Evolutionary conservation across 2,113 vertebrate genomes (phyloP).

Genomic region (Trichechus manatus): DNA sequence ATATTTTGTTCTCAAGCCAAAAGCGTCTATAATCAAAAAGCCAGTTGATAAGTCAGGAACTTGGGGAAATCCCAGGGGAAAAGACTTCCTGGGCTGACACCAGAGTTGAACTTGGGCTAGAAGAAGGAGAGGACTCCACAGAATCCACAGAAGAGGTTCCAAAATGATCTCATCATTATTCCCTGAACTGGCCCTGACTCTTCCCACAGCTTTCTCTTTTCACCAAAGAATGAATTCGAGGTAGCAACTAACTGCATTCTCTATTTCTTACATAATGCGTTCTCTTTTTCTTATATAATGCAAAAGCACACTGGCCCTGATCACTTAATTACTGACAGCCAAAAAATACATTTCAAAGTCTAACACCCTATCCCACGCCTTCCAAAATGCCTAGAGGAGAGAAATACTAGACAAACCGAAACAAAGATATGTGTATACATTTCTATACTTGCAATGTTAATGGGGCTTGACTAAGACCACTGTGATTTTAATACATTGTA

Average conservation of each 20-base stretch:
- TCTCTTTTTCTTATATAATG: neutral
- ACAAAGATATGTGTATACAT: slow-evolving; percentile 64
- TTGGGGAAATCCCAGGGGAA: neutral
- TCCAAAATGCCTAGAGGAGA: slow-evolving; percentile 73
- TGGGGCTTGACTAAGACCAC: slow-evolving; percentile 82
- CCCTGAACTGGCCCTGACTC: neutral
- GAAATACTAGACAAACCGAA: slow-evolving; percentile 57
- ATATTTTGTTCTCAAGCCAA: neutral
- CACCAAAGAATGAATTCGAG: neutral
- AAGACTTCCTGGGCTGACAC: neutral
- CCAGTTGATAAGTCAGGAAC: neutral
- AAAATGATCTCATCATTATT: neutral
- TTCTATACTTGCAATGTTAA: slow-evolving; percentile 70
- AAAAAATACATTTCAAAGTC: slow-evolving; percentile 66
- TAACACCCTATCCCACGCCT: slow-evolving; percentile 34
- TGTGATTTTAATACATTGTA: slow-evolving; percentile 82
- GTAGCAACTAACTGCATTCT: neutral
- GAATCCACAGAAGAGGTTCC: neutral
- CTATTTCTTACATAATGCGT: neutral
- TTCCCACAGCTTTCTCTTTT: neutral
- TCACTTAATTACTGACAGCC: slow-evolving; percentile 40
- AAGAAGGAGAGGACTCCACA: neutral
- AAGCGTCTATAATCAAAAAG: neutral
- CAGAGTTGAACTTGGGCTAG: too few species aligned
- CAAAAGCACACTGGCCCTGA: neutral